Percentiles rank a stretch among this genome's conserved stretches.
Conservation (phyloP, 2,113 vertebrate genomes). For the Cyanoramphus novaezelandiae region DNA sequence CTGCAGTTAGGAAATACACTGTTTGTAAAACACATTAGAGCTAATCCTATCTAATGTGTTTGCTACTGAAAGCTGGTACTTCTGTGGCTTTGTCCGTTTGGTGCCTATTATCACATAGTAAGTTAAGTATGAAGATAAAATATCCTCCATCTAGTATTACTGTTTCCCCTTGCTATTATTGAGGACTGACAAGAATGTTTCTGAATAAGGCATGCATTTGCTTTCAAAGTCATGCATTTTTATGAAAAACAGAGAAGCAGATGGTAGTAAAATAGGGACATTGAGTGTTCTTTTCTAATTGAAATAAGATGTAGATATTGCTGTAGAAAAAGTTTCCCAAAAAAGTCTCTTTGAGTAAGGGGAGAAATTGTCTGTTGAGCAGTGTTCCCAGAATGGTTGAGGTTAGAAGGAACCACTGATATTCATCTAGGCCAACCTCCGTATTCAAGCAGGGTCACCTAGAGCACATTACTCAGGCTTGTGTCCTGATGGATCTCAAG, state of each 20-base stretch:
- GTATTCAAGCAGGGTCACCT: not conserved
- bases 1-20: not conserved
- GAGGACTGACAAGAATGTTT: not conserved
- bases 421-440: not conserved
- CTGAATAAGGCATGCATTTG: not conserved
- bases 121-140: not conserved
- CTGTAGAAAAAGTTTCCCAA: not conserved
- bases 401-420: not conserved
- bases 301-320: not conserved
- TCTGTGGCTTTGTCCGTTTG: not conserved
- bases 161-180: not conserved
- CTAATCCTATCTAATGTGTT: not conserved
- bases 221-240: not conserved
- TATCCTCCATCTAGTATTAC: not conserved
- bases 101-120: not conserved
- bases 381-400: not conserved
- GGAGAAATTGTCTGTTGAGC: not conserved
- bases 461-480: not conserved
- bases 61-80: not conserved
- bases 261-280: not conserved
- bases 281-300: not conserved
- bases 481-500: not conserved
- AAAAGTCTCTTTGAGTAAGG: not conserved
- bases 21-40: not conserved
- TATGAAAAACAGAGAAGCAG: not conserved